Percentiles rank a stretch among this genome's conserved stretches.
Conservation (phyloP, 2,113 vertebrate species). For the Peromyscus maniculatus region DNA sequence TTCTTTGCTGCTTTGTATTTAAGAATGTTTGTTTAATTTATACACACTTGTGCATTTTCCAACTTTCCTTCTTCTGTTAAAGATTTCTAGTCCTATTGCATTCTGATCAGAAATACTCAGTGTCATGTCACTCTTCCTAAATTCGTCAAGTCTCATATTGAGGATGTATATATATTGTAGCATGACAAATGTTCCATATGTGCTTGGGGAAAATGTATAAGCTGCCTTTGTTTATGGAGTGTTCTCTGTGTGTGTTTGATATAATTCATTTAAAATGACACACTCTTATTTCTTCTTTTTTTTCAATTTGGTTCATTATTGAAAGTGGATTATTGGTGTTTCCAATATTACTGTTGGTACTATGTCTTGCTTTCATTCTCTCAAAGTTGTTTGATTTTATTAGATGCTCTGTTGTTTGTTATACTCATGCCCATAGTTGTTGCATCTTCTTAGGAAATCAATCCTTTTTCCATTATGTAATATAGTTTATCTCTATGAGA, state of each 20-base stretch:
- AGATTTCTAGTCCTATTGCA: neutral
- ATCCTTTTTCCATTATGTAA: neutral
- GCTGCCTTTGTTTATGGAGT: neutral
- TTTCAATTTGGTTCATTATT: neutral
- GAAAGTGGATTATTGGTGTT: neutral
- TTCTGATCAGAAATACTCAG: neutral
- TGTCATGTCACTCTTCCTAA: neutral
- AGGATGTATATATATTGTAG: neutral
- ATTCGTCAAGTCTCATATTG: neutral
- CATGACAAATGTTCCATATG: neutral
- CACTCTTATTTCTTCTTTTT: neutral
- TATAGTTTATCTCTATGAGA: neutral
- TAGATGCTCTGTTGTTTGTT: neutral
- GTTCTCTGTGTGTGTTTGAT: neutral
- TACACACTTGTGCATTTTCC: neutral
- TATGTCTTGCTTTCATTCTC: neutral
- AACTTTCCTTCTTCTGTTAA: neutral
- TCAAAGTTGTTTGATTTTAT: neutral
- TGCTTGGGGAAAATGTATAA: neutral
- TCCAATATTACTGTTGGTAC: neutral
- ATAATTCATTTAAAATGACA: neutral
- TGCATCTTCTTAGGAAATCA: neutral
- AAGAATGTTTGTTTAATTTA: neutral
- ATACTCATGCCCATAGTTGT: neutral
- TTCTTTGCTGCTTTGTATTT: neutral